phyloP scores from a whole-genome alignment of 1,140 invertebrate species.

The Bombus superbus region DNA sequence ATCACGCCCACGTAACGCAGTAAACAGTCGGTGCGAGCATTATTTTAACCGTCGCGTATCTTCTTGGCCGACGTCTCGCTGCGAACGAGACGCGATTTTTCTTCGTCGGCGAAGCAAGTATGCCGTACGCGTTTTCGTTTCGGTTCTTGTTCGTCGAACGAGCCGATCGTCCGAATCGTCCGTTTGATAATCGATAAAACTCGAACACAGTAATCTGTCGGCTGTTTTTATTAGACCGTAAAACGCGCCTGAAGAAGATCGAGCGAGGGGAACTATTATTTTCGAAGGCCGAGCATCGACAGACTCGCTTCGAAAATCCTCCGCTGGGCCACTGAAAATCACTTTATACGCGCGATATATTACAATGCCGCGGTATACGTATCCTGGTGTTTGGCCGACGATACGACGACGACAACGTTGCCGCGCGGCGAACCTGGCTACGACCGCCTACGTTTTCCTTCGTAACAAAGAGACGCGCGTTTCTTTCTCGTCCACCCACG shows the following conservation, averaged over 20 bases:
- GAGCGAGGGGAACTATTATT: neutral
- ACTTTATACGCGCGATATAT: slow-evolving; percentile 44
- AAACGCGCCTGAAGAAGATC: slow-evolving; percentile 4
- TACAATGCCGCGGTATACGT: slow-evolving; percentile 30
- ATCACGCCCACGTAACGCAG: slow-evolving; percentile 52
- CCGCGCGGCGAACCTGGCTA: slow-evolving; percentile 34
- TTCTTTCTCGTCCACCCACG: slow-evolving; percentile 65
- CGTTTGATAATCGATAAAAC: slow-evolving; percentile 35
- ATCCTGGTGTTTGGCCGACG: slow-evolving; percentile 32
- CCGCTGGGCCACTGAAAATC: slow-evolving; percentile 27
- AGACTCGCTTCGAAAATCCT: slow-evolving; percentile 20
- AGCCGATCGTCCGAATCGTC: neutral
- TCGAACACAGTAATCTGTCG: slow-evolving; percentile 41
- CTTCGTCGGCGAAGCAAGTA: neutral
- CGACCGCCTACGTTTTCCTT: slow-evolving; percentile 57
- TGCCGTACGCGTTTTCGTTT: neutral
- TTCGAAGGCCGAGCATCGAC: slow-evolving; percentile 11
- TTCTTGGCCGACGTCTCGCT: neutral
- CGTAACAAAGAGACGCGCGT: slow-evolving; percentile 66
- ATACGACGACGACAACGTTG: slow-evolving; percentile 13
- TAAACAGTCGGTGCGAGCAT: slow-evolving; percentile 25
- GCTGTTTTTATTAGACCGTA: slow-evolving; percentile 39
- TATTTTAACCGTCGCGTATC: slow-evolving; percentile 35
- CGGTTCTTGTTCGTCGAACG: neutral
- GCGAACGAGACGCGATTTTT: neutral